phyloP scores from a whole-genome alignment of 2,888 invertebrate genomes.

The Hydraecia micacea region DNA sequence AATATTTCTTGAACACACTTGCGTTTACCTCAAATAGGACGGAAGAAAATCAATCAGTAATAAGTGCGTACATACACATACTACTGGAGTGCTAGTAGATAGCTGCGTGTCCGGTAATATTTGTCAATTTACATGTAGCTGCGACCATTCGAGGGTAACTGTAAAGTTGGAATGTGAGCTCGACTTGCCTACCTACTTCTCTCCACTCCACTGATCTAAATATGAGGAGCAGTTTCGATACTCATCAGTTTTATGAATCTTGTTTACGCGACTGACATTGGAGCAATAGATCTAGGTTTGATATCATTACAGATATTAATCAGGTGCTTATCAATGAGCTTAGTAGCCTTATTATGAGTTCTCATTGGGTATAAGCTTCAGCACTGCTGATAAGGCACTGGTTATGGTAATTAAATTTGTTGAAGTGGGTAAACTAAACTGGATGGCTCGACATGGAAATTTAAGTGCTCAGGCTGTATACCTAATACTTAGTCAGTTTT shows the following conservation, averaged over 20 bases:
- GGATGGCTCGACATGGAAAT: neutral
- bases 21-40: neutral
- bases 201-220: conserved; percentile 76
- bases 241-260: conserved; percentile 57
- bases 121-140: conserved; percentile 86
- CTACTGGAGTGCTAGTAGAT: conserved; percentile 35
- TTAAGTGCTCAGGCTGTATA: neutral
- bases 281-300: conserved; percentile 24
- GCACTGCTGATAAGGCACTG: neutral
- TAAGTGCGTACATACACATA: conserved; percentile 34
- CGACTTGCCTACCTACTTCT: conserved; percentile 77
- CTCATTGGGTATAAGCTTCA: neutral
- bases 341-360: conserved; percentile 7
- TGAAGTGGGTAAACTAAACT: neutral
- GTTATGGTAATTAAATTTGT: conserved; percentile 4
- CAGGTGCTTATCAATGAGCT: conserved; percentile 17
- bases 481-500: neutral
- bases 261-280: conserved; percentile 31
- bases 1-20: neutral
- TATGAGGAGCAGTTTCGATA: conserved; percentile 67
- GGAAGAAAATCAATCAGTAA: conserved; percentile 17
- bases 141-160: conserved; percentile 75
- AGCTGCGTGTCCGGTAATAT: conserved; percentile 74
- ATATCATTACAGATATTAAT: conserved; percentile 34
- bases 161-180: conserved; percentile 82